A percentile compares a stretch with the other conserved stretches of the same genome.
phyloP scores from a whole-genome alignment of 2,888 invertebrate genomes.

The Malacosoma neustria region DNA sequence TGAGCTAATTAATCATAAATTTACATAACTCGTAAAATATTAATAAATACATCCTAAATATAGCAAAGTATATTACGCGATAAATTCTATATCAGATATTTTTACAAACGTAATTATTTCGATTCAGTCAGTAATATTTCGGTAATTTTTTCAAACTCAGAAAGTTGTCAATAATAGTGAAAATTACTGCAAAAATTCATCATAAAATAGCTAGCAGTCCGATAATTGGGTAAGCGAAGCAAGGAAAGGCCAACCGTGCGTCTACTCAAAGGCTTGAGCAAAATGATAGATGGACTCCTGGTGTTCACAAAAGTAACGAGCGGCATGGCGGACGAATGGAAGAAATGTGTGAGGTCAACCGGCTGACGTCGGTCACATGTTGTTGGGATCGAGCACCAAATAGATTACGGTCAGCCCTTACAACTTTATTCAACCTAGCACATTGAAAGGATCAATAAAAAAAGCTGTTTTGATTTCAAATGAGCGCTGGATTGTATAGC shows the following conservation, averaged over 20 bases:
- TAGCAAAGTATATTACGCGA: no score
- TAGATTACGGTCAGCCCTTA: conserved; percentile 54
- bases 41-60: no score
- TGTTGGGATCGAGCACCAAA: conserved; percentile 40
- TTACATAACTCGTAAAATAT: no score
- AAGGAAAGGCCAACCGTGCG: conserved; percentile 27
- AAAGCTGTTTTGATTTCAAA: conserved; percentile 41
- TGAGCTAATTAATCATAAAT: background rate
- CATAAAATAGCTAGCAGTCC: background rate
- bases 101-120: no score
- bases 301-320: conserved; percentile 52
- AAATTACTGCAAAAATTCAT: background rate
- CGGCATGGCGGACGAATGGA: conserved; percentile 33
- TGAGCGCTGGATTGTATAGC: conserved; percentile 21
- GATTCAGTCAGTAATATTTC: no score
- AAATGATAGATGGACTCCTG: conserved; percentile 56
- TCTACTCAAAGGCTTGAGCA: conserved; percentile 43
- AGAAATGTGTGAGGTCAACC: conserved; percentile 55
- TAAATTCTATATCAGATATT: no score
- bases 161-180: no score
- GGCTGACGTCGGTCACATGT: conserved; percentile 46
- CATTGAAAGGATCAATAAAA: conserved; percentile 42
- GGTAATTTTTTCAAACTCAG: no score
- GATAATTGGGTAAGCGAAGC: background rate
- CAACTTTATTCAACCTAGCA: conserved; percentile 46